A percentile compares a stretch with the other conserved stretches of the same genome.
phyloP scores from a whole-genome alignment of 64 coral and sea anemone genomes.

The Porites lutea region DNA sequence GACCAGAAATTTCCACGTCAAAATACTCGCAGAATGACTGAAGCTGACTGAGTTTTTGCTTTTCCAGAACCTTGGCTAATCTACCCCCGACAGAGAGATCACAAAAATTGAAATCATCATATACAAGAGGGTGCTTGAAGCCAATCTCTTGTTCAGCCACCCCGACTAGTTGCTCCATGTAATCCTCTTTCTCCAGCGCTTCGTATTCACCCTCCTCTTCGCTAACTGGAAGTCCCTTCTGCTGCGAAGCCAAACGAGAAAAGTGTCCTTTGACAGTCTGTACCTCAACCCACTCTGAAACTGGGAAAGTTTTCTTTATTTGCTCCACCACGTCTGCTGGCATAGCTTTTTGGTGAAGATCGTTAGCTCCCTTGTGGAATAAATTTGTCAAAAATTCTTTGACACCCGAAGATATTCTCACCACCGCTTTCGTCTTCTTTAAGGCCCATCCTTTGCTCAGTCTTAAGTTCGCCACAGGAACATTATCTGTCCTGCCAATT shows the following conservation, averaged over 20 bases:
- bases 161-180: not conserved
- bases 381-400: not conserved
- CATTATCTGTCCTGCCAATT: slow-evolving; percentile 34
- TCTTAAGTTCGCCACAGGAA: not conserved
- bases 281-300: not conserved
- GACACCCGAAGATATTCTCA: slow-evolving; percentile 27
- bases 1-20: not conserved
- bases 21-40: not conserved
- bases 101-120: not conserved
- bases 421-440: not conserved
- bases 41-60: not conserved
- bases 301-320: not conserved
- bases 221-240: not conserved
- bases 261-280: not conserved
- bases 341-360: slow-evolving; percentile 57
- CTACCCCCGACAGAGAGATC: not conserved
- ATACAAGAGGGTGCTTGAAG: not conserved
- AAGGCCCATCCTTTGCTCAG: not conserved
- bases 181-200: not conserved
- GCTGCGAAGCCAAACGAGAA: not conserved
- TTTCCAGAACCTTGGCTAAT: not conserved
- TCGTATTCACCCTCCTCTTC: slow-evolving; percentile 43
- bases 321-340: slow-evolving; percentile 46
- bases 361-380: slow-evolving; percentile 50
- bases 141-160: not conserved